Conservation (phyloP, 2,888 invertebrate species). For the Drosophila peninsularis region DNA sequence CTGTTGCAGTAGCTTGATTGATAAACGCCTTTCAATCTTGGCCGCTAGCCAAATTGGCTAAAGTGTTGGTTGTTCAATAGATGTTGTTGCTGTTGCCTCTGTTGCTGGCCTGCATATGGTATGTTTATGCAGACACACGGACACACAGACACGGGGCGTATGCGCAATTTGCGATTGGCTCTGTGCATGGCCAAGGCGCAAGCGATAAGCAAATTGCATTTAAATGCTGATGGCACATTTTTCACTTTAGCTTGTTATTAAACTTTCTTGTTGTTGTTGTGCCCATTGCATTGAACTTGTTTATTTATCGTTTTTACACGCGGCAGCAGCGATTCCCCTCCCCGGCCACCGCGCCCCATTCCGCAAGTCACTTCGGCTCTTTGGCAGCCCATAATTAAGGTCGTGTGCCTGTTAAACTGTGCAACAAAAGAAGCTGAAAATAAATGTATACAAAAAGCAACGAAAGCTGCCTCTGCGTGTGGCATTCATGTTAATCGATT, state of each 20-base stretch:
- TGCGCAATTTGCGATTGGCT: constrained; percentile 66
- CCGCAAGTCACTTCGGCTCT: constrained; percentile 50
- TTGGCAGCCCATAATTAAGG: constrained; percentile 68
- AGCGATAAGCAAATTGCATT: constrained; percentile 63
- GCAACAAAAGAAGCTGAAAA: constrained; percentile 1
- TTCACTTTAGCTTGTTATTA: constrained; percentile 23
- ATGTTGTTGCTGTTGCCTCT: constrained; percentile 24
- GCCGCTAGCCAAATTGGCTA: constrained; percentile 16
- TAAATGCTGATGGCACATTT: constrained; percentile 59
- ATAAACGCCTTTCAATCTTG: constrained; percentile 66
- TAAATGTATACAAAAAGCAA: not conserved
- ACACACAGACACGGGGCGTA: constrained; percentile 64
- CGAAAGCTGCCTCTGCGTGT: constrained; percentile 10
- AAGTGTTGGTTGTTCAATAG: no score
- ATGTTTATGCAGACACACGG: constrained; percentile 1
- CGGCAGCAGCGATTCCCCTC: not conserved
- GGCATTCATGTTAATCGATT: constrained; percentile 25
- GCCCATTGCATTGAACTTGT: constrained; percentile 73
- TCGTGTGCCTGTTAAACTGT: constrained; percentile 46
- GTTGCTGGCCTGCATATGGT: constrained; percentile 20
- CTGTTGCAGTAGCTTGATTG: constrained; percentile 57
- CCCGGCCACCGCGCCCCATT: not conserved
- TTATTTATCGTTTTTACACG: constrained; percentile 32
- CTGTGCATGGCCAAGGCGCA: constrained; percentile 47
- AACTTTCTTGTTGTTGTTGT: constrained; percentile 25